phyloP scores from a whole-genome alignment of 2,113 vertebrate species.

The Octodon degus region DNA sequence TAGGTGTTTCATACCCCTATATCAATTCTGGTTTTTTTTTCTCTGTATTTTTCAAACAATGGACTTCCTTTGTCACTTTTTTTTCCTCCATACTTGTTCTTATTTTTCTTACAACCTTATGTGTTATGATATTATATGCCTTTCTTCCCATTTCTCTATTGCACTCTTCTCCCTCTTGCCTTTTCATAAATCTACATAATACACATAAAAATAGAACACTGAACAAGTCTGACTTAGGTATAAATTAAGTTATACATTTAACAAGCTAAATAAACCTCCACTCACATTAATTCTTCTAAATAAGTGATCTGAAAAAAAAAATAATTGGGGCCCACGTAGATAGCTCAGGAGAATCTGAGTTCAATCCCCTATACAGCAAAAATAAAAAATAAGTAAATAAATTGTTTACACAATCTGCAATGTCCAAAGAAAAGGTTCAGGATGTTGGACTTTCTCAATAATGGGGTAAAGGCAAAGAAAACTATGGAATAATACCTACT shows the following conservation, averaged over 20 bases:
- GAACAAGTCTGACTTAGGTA: background rate
- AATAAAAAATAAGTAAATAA: background rate
- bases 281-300: background rate
- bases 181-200: background rate
- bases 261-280: background rate
- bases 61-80: background rate
- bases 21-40: background rate
- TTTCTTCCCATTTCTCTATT: background rate
- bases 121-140: background rate
- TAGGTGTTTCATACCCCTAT: too few relatives aligned
- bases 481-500: background rate
- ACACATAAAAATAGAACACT: background rate
- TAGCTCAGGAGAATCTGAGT: too few relatives aligned
- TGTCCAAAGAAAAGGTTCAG: background rate
- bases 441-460: background rate
- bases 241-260: background rate
- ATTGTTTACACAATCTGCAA: background rate
- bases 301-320: background rate
- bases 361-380: too few relatives aligned
- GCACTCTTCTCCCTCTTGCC: background rate
- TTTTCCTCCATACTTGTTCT: background rate
- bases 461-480: background rate
- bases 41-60: background rate
- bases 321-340: too few relatives aligned
- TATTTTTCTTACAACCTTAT: background rate